These are phyloP conservation scores for Rhinolophus sinicus DNA, from an alignment of 2,113 vertebrate species.

Conservation along the genomic window DNA sequence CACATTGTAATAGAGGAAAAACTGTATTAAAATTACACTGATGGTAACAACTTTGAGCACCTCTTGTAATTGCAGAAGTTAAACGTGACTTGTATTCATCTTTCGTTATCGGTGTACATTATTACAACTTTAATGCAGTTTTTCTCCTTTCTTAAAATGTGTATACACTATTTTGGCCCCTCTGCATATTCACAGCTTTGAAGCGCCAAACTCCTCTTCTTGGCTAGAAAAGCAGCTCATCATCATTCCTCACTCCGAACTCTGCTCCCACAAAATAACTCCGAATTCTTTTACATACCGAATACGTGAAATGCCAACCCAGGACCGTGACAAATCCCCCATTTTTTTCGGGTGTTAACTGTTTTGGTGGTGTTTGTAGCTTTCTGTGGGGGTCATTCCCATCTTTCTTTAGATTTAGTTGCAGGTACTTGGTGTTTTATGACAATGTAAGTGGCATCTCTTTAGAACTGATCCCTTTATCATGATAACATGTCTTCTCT, in stretches of 20 bases:
- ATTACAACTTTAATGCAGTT: no score
- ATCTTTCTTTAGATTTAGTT: not conserved
- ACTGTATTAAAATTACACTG: no score
- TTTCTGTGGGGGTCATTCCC: not conserved
- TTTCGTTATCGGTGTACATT: no score
- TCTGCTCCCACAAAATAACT: not conserved
- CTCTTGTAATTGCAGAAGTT: no score
- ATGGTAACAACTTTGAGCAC: no score
- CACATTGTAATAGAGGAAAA: no score
- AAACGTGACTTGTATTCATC: no score
- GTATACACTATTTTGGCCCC: no score
- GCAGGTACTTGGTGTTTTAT: not conserved
- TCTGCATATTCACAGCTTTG: not conserved
- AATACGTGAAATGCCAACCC: no score
- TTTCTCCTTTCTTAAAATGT: no score
- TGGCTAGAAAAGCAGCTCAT: not conserved
- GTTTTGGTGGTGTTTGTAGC: not conserved
- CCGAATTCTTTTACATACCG: not conserved
- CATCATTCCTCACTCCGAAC: not conserved
- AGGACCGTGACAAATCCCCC: no score
- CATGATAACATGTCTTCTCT: not conserved
- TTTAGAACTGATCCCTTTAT: not conserved
- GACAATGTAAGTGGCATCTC: not conserved
- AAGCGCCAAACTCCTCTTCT: not conserved
- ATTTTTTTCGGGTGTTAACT: not conserved